Evolutionary conservation across 1,140 invertebrate species (phyloP).

Genomic region (Sipha flava): DNA sequence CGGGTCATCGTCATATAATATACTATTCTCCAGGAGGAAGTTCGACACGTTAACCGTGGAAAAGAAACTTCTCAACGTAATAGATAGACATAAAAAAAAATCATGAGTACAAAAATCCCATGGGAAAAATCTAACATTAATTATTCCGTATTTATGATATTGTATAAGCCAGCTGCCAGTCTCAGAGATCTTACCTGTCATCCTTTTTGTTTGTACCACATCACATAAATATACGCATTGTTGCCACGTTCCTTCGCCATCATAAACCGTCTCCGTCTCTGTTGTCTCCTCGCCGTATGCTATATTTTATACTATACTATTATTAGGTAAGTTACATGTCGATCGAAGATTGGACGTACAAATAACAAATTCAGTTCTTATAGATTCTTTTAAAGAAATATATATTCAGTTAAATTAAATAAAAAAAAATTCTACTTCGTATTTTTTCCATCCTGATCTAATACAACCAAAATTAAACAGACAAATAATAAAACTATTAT

Average conservation of each 20-base stretch:
- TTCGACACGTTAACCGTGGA: background rate
- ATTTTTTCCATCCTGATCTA: too few species aligned
- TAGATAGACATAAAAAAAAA: background rate
- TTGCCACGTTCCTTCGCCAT: background rate
- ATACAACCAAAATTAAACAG: too few species aligned
- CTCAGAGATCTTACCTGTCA: background rate
- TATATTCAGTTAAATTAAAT: too few species aligned
- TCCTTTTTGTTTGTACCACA: background rate
- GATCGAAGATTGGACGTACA: too few species aligned
- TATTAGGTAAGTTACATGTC: too few species aligned
- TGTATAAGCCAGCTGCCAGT: background rate
- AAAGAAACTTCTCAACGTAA: background rate
- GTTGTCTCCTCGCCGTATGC: too few species aligned
- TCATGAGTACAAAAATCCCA: background rate
- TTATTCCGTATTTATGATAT: conserved; percentile 3
- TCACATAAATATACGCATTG: background rate
- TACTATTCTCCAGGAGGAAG: background rate
- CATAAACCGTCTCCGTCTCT: too few species aligned
- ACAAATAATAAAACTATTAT: too few species aligned
- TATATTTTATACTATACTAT: too few species aligned
- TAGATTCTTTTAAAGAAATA: too few species aligned
- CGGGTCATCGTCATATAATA: background rate
- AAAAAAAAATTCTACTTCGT: too few species aligned
- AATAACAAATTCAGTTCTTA: too few species aligned
- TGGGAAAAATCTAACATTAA: background rate